Evolutionary conservation across 2,797 vertebrate species (phyloP), one percentile per base, ranked within the genome.

Genomic region (Cephalopachus bancanus): DNA sequence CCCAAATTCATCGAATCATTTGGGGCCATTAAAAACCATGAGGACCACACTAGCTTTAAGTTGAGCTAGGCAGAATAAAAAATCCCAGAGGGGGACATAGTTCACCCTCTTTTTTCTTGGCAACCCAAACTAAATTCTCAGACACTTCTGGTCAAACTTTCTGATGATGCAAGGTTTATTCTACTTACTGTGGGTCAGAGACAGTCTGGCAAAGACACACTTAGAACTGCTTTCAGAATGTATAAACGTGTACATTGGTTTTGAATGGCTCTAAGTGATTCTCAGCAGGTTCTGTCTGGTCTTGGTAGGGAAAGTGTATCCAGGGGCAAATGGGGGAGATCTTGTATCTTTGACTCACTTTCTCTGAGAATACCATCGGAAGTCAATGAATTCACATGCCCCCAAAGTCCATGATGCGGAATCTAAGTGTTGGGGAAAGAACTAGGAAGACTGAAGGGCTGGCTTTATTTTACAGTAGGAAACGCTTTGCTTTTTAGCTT

Each of bases 1-100:
- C 80, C 83, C 71, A 89, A 91, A 96, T 96, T 95, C 96, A 92
- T 5, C 53, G 91, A 79, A 65, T 95, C 83, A 64, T 92, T 92
- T 79, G 93, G 84, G 78, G 30, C 76, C 80, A 76, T 97, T 94
- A 86, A 67, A 95, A 97, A 59, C 94, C 49, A 33, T 33, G 55
- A 88, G 89, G 89, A 57, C 71, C 92, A 85, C 81, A 59, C 60
- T 95, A 71, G 51, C 30, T 93, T 94, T 83, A 79, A 79, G 83
- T 72, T 81, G 95, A 97, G 71, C 67, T 62, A 33, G 83, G 81
- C 72, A 81, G 75, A 91, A 44, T 83, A 78, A 75, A 76, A 57
- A 84, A 65, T 88, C 33, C 15, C 37, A 24, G 75, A 71, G 28
- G 60, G 33, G 60, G 28, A 7, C 22, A 1, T 37, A 53, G 64